Percentiles rank a stretch among this genome's conserved stretches.
Conservation (phyloP, 2,797 vertebrate genomes). For the Gymnoscopelus microlampas region DNA sequence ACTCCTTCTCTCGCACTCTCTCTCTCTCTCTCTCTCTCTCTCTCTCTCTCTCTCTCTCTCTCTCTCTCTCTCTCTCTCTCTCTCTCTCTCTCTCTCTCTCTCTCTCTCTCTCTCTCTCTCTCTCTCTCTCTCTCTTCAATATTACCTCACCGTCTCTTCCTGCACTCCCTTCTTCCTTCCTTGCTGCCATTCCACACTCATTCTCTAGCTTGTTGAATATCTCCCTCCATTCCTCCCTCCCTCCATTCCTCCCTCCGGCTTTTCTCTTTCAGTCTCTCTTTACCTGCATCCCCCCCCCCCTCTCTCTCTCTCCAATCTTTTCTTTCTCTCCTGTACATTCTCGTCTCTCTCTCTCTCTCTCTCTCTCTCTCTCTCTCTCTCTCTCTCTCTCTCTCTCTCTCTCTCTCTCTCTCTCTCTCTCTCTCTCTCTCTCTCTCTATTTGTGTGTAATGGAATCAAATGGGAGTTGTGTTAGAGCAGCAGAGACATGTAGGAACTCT, state of each 20-base stretch:
- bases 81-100: slow-evolving; percentile 1
- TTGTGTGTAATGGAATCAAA: slow-evolving; percentile 64
- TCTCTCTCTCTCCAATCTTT: neutral
- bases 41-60: neutral
- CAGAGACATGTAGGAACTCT: slow-evolving; percentile 63
- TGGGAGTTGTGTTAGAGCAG: slow-evolving; percentile 66
- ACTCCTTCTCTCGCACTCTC: slow-evolving; percentile 41
- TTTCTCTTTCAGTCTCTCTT: slow-evolving; percentile 1
- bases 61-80: neutral
- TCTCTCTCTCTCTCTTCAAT: neutral
- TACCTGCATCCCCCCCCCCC: neutral
- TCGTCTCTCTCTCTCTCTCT: neutral
- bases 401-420: neutral
- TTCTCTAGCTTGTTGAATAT: neutral
- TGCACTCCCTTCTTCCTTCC: too few relatives aligned
- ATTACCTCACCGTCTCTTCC: too few relatives aligned
- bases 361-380: neutral
- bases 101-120: neutral
- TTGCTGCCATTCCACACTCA: too few relatives aligned
- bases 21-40: slow-evolving; percentile 2
- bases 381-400: neutral
- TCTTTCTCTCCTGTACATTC: neutral
- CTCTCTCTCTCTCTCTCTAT: slow-evolving; percentile 7
- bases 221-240: slow-evolving; percentile 45
- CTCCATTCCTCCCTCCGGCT: slow-evolving; percentile 21